Evolutionary conservation across 2,797 vertebrate genomes (phyloP).

Genomic region (Betta splendens): DNA sequence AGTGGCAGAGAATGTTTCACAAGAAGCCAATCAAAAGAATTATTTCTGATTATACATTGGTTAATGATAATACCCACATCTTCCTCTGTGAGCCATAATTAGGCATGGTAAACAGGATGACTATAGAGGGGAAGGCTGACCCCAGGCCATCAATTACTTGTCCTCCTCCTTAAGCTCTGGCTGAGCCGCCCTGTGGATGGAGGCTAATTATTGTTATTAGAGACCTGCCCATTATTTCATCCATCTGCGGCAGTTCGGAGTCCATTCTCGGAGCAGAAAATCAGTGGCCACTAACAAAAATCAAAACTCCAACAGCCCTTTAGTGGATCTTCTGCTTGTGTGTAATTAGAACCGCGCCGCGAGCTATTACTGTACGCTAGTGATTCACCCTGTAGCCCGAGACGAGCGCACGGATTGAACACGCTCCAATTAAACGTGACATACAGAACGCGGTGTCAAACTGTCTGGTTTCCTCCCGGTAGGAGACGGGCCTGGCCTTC

Average conservation of each 20-base stretch:
- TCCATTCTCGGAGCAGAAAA: conserved; percentile 22
- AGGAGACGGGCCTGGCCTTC: conserved; percentile 28
- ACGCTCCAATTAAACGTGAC: conserved; percentile 54
- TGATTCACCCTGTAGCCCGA: conserved; percentile 31
- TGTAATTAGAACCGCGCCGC: conserved; percentile 45
- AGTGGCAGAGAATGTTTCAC: conserved; percentile 32
- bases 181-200: conserved; percentile 66
- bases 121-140: conserved; percentile 75
- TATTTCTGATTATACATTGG: conserved; percentile 81
- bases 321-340: conserved; percentile 43
- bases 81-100: conserved; percentile 75
- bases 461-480: conserved; percentile 23
- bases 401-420: conserved; percentile 33
- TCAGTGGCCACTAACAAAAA: conserved; percentile 25
- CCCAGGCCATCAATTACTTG: conserved; percentile 79
- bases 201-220: conserved; percentile 83
- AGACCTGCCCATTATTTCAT: conserved; percentile 76
- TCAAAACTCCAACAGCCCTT: conserved; percentile 37
- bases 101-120: conserved; percentile 77
- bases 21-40: conserved; percentile 75
- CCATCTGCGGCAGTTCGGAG: conserved; percentile 63
- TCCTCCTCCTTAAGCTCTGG: conserved; percentile 74
- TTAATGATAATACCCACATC: conserved; percentile 80
- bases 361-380: conserved; percentile 36
- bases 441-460: conserved; percentile 39